These are phyloP conservation scores for Ophraella communa DNA, from an alignment of 2,888 invertebrate genomes.

Conservation along the genomic window DNA sequence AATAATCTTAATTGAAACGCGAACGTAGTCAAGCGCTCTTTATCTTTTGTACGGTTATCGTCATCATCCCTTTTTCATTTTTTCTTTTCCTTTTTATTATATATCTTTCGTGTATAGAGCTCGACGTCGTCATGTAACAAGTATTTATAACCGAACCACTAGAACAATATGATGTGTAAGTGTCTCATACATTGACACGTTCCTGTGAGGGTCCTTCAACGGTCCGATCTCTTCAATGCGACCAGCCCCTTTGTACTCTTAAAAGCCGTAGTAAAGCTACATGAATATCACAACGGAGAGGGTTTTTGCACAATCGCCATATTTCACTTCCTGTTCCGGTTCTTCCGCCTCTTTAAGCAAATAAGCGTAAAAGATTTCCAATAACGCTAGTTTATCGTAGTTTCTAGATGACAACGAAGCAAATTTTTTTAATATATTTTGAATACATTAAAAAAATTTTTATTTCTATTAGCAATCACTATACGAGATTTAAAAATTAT, in stretches of 20 bases:
- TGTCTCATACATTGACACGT: constrained; percentile 40
- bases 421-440: too few species aligned
- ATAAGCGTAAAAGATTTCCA: constrained; percentile 10
- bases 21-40: constrained; percentile 26
- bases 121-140: constrained; percentile 42
- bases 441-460: too few species aligned
- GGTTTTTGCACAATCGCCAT: constrained; percentile 44
- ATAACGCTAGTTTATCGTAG: not conserved
- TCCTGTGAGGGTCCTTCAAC: constrained; percentile 38
- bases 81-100: constrained; percentile 32
- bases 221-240: constrained; percentile 41
- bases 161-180: constrained; percentile 41
- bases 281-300: constrained; percentile 42
- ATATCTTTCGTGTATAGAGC: constrained; percentile 17
- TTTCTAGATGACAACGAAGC: not conserved
- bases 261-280: constrained; percentile 40
- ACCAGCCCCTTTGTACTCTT: constrained; percentile 38
- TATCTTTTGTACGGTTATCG: constrained; percentile 27
- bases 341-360: constrained; percentile 33
- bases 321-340: constrained; percentile 43
- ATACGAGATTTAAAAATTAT: too few species aligned
- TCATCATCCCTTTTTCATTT: constrained; percentile 25
- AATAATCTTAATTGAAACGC: constrained; percentile 24
- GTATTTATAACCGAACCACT: constrained; percentile 45
- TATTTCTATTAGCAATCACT: too few species aligned